Base-by-base conservation (phyloP, 1,140 invertebrate species). In the Leptinotarsa lineolata region DNA sequence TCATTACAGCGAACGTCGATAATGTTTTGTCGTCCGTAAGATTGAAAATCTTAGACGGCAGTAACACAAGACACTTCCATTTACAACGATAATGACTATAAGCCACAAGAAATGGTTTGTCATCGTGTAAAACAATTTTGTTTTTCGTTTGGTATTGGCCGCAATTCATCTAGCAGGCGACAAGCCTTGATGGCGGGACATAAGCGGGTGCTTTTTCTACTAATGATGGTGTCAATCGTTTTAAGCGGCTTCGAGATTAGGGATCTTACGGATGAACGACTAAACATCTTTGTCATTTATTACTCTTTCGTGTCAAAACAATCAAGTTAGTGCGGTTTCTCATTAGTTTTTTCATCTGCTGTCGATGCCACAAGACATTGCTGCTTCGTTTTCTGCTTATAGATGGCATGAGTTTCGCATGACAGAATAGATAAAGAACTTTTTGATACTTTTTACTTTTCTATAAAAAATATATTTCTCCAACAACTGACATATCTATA, bases 181-280 rank as follows among this genome's bases (percentile, higher is more conserved):
- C 70, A 66, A 39, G 64, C 24, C 21, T 45, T n/a, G 61, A 68
- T 60, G 46, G 60, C 21, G 22, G 39, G 60, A 74, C 68, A 70
- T 63, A 73, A 73, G 73, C 68, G 73, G 67, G 73, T 66, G 68
- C 68, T 74, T 74, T 74, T 74, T 74, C 73, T 45, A 65, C 73
- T 74, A 74, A 74, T 70, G 68, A 70, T 69, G 45, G 68, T 70
- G 73, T 68, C 68, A 74, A 74, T 74, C 73, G 58, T 45, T 46
- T 71, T 61, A 63, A 71, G 59, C 22, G 69, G 48, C 54, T 71
- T 24, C 59, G 16, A 71, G 69, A 71, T 71, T 71, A 71, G 59
- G 30, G 59, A 71, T 71, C 69, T 71, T 46, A 63, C 60, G 69
- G 30, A 24, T 59, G 48, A 46, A 71, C 58, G 22, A 71, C 69